Evolutionary conservation across 2,888 invertebrate species (phyloP), one percentile per base, ranked within the genome.

Genomic region (Phyllotreta cruciferae): DNA sequence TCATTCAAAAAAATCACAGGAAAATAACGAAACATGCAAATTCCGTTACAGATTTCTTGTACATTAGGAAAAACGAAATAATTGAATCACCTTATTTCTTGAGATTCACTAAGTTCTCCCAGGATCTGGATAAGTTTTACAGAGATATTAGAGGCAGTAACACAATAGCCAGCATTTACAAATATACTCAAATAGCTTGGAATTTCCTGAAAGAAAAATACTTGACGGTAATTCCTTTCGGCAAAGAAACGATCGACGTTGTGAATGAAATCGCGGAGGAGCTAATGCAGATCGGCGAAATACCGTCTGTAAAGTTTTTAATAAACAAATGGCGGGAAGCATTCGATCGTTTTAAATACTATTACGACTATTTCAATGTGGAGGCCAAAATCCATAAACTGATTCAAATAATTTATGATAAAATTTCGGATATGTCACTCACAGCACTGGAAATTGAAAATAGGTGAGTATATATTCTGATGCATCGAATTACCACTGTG

Each of bases 371-470:
- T 74, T 87, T 93, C 74, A 85, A 91, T 62, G 82, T 94, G 34
- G 89, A 89, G 34, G 85, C 86, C n/a, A 86, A 88, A 41, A 64
- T 91, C 3, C 88, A 91, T 64, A 84, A 84, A 8, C 76, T 88
- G 0, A 83, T 90, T 44, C 85, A 86, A 6, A 81, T 92, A 4
- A 55, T 93, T 5, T 89, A 91, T 73, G 83, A 85, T 14, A 92
- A 92, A 76, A 77, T 93, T 1, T 85, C 87, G 0, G 91, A 91
- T 65, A 84, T 90, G 74, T 88, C 90, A 3, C 87, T 89, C 73
- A 93, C 92, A 10, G 93, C 93, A 0, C 77, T 94, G 24, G 89
- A 94, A 76, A 90, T 91, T 13, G 92, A 93, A 68, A 92, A 90
- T 75, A 84, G 85, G 88, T 88, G 73, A 83, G 84, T 14, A 36